Evolutionary conservation across 2,797 vertebrate genomes (phyloP).

Genomic region (Sciaenops ocellatus): DNA sequence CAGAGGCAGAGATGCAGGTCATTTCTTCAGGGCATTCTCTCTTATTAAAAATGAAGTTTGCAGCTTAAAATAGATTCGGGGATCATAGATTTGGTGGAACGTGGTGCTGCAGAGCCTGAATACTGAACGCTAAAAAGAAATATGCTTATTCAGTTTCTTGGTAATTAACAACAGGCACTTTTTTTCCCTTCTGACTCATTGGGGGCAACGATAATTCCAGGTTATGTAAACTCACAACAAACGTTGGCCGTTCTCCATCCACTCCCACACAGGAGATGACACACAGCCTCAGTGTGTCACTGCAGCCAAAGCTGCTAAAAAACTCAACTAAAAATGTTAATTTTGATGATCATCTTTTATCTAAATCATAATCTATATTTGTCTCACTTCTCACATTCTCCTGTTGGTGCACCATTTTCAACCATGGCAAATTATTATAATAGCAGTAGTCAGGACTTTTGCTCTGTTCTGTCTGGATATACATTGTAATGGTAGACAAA

Average conservation of each 20-base stretch:
- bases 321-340: not conserved
- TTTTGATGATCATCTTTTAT: not conserved
- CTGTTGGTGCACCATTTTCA: not conserved
- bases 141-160: constrained; percentile 31
- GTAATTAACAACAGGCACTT: constrained; percentile 56
- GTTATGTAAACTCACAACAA: constrained; percentile 68
- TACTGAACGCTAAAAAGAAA: constrained; percentile 11
- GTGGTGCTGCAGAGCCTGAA: constrained; percentile 13
- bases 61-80: constrained; percentile 16
- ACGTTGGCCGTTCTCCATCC: constrained; percentile 51
- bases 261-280: constrained; percentile 61
- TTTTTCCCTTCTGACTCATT: constrained; percentile 61
- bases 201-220: constrained; percentile 58
- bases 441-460: not conserved
- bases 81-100: not conserved
- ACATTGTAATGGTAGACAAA: not conserved
- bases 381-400: not conserved
- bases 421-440: not conserved
- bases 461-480: not conserved
- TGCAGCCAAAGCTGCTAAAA: constrained; percentile 20
- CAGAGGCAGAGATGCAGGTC: not conserved
- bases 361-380: no score
- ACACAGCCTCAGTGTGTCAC: constrained; percentile 30
- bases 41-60: constrained; percentile 22
- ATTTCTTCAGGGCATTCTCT: constrained; percentile 15